Evolutionary conservation across 2,797 vertebrate species (phyloP), one percentile per base, ranked within the genome.

Genomic region (Sebastes hubbsi): DNA sequence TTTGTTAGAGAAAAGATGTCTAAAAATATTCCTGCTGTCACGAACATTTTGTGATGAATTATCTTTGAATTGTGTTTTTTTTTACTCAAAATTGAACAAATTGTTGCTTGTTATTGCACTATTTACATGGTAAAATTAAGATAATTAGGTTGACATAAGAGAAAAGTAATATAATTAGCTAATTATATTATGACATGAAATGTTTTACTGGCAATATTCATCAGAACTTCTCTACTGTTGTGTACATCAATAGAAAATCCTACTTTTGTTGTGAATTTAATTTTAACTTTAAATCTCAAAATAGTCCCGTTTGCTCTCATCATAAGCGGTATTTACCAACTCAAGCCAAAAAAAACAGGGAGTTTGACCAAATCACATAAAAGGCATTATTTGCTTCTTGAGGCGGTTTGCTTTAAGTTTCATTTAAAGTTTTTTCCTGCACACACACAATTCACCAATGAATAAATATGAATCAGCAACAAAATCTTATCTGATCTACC

Each of bases 21-120:
- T 42, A 59, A 62, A 81, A 30, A 54, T 81, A 61, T 36, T 24
- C 4, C 59, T 58, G 68, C 69, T 74, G 29, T 62, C 13, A 55
- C 1, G 2, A 2, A 55, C 36, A 75, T 65, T 71, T 54, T 2
- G 1, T 74, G 36, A 81, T 65, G n/a, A 36, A 71, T 74, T 16
- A 25, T 2, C 27, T 59, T 61, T 72, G 8, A n/a, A 3, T 11
- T 32, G 13, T 2, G 3, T 52, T 63, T 32, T 42, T 16, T 24
- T 36, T 36, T 27, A 5, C 46, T 29, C 6, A 49, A 29, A 54
- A 22, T 22, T 66, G 8, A 65, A 38, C 22, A 58, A 60, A n/a
- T n/a, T 18, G 4, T 18, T 62, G n/a, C 32, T 59, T 27, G 20
- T 59, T 25, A 34, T 22, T 42, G 11, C 59, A 32, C 2, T 30